Base-by-base conservation (phyloP, 1,140 invertebrate species). In the Bombus superbus region DNA sequence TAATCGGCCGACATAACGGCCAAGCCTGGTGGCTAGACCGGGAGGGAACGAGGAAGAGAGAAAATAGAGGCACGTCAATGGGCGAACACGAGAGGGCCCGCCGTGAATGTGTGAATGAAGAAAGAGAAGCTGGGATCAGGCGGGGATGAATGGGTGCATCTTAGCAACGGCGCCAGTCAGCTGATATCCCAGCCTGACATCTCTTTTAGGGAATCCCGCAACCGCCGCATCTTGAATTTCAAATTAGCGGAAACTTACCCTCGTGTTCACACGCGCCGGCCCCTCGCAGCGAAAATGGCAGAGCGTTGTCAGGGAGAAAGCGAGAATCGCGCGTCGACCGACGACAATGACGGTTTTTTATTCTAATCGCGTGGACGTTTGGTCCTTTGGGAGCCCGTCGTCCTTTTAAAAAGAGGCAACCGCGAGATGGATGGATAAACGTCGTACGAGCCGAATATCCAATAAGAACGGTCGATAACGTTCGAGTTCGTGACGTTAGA, bases 71-170 rank as follows among this genome's bases (percentile, higher is more conserved):
- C 88, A 88, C 90, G 91, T 93, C 92, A 92, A 93, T 93, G 92
- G 89, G 82, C 88, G 87, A 91, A 88, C 86, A 86, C 86, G 89
- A 82, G 76, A 89, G 85, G 86, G 84, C 44, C 88, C 59, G 83
- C 89, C 88, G 90, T 64, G 83, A 85, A 80, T 80, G 83, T 91
- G 91, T 91, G 89, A 91, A 92, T 91, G 91, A 91, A 89, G 88
- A 83, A 87, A 75, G 73, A 82, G 83, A 75, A 86, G 88, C 84
- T 81, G 71, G 59, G 28, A 81, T 84, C 76, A 81, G 85, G 83
- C 69, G 73, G 86, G 85, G 82, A 86, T 92, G 90, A 91, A 92
- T 92, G 91, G 71, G 88, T 92, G 89, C 86, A 89, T 91, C 88
- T 91, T 90, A 88, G 91, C 81, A 75, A 76, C 85, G 86, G 71